Conservation (phyloP, 92 coral and sea anemone genomes). For the Siderastrea siderea region DNA sequence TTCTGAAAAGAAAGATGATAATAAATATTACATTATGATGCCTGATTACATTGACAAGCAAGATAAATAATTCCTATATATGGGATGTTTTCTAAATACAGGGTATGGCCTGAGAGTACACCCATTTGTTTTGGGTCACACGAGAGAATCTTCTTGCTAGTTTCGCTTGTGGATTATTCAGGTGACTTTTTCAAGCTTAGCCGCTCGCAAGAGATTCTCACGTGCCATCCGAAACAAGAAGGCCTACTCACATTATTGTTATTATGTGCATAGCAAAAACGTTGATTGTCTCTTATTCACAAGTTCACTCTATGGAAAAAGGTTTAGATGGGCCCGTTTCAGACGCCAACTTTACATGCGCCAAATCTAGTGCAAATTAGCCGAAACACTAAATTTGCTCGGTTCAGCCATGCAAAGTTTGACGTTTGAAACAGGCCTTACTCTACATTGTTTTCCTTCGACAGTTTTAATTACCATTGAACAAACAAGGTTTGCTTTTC, state of each 20-base stretch:
- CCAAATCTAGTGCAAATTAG: no score
- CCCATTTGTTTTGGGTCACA: neutral
- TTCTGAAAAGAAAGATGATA: neutral
- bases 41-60: neutral
- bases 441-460: no score
- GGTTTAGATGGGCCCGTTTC: no score
- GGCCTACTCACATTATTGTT: neutral
- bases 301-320: neutral
- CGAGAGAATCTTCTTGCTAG: no score
- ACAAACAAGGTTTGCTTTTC: no score
- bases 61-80: neutral
- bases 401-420: no score
- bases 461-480: no score
- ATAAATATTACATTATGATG: neutral
- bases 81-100: neutral
- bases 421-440: no score
- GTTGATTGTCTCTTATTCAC: neutral
- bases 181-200: no score
- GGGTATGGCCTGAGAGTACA: neutral
- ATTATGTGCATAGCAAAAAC: neutral
- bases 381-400: no score
- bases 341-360: no score
- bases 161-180: no score
- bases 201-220: neutral
- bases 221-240: neutral